Evolutionary conservation across 2,888 invertebrate species (phyloP).

Genomic region (Chorisops tibialis): DNA sequence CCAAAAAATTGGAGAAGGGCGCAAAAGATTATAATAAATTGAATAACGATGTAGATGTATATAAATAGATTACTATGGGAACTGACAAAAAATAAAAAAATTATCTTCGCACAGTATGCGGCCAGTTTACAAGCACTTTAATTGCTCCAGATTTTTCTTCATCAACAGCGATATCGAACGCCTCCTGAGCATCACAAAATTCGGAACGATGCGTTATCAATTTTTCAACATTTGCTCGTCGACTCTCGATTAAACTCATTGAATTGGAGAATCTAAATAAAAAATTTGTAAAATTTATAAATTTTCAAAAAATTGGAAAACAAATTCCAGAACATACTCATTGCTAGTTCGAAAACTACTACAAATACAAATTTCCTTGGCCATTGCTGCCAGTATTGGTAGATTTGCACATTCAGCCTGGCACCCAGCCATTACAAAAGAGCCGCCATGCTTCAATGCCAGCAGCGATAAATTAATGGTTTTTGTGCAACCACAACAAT

Average conservation of each 20-base stretch:
- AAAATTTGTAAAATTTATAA: too few relatives aligned
- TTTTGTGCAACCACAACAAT: slow-evolving; percentile 41
- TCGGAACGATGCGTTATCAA: slow-evolving; percentile 15
- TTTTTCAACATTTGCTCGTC: neutral
- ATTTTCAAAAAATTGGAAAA: too few relatives aligned
- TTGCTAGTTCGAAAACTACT: slow-evolving; percentile 46
- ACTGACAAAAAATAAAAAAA: too few relatives aligned
- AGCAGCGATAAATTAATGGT: slow-evolving; percentile 44
- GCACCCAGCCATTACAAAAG: slow-evolving; percentile 43
- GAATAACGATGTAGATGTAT: too few relatives aligned
- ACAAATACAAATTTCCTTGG: slow-evolving; percentile 44
- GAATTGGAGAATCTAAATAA: too few relatives aligned
- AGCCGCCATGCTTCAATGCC: slow-evolving; percentile 42
- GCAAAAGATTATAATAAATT: too few relatives aligned
- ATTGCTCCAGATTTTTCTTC: slow-evolving; percentile 14
- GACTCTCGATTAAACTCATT: neutral
- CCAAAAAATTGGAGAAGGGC: too few relatives aligned
- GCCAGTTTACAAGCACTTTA: slow-evolving; percentile 15
- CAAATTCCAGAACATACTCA: slow-evolving; percentile 37
- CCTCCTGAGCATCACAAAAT: slow-evolving; percentile 8
- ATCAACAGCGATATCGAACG: slow-evolving; percentile 1
- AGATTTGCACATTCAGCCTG: slow-evolving; percentile 43
- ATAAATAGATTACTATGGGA: too few relatives aligned
- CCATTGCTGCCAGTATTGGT: slow-evolving; percentile 43
- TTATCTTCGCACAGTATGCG: neutral